Percentiles rank a stretch among this genome's conserved stretches.
These are phyloP conservation scores for Muntiacus reevesi DNA, from an alignment of 2,113 vertebrate genomes.

Conservation along the genomic window DNA sequence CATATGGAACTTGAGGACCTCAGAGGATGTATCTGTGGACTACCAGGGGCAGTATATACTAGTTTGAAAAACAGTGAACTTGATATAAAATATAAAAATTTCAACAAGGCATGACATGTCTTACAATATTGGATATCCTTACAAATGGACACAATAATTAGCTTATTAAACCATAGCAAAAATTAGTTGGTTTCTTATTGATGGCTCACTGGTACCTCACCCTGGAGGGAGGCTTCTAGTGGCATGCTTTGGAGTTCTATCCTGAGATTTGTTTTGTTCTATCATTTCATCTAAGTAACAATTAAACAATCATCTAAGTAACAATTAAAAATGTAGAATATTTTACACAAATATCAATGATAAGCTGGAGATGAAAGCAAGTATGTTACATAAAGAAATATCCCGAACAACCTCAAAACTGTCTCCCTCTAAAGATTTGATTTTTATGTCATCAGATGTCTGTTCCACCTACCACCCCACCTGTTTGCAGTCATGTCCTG, in stretches of 20 bases:
- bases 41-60: not conserved
- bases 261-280: constrained; percentile 13
- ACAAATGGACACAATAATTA: not conserved
- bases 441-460: constrained; percentile 43
- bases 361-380: constrained; percentile 32
- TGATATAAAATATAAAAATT: constrained; percentile 28
- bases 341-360: not conserved
- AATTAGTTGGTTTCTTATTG: constrained; percentile 16
- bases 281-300: not conserved
- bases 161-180: not conserved
- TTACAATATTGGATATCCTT: not conserved
- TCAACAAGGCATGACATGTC: not conserved
- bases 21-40: not conserved
- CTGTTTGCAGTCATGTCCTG: constrained; percentile 35
- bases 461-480: not conserved
- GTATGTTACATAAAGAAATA: constrained; percentile 13
- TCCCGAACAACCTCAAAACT: constrained; percentile 15
- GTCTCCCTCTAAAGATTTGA: not conserved
- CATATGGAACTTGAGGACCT: not conserved
- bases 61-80: not conserved
- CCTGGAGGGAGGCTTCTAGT: not conserved
- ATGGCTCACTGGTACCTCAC: not conserved
- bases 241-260: not conserved
- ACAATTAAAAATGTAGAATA: constrained; percentile 19
- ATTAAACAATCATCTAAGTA: not conserved